These are phyloP conservation scores for Salvelinus alpinus DNA, from an alignment of 2,113 vertebrate genomes.

Conservation along the genomic window DNA sequence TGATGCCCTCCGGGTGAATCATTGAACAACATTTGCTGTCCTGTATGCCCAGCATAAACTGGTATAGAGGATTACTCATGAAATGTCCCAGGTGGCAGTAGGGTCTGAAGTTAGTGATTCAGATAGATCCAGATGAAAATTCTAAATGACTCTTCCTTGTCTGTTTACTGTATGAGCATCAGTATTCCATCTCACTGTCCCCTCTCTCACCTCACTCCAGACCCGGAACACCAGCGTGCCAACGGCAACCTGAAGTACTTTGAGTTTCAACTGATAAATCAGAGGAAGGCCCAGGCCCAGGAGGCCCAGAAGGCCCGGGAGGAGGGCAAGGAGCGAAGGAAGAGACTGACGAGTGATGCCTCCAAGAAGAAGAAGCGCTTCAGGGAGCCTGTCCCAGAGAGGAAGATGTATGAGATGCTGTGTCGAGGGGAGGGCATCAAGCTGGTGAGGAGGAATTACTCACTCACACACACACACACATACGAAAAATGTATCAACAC, in stretches of 20 bases:
- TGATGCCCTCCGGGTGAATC: no score
- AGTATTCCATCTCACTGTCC: no score
- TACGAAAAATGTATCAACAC: no score
- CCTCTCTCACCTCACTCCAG: slow-evolving; percentile 60
- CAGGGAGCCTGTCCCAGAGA: slow-evolving; percentile 84
- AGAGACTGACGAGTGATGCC: slow-evolving; percentile 52
- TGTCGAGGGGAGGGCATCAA: slow-evolving; percentile 93
- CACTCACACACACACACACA: no score
- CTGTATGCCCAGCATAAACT: no score
- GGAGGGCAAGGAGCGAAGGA: slow-evolving; percentile 35
- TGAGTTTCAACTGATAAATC: slow-evolving; percentile 92
- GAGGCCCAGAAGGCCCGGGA: slow-evolving; percentile 48
- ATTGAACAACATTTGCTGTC: no score
- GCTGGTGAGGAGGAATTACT: slow-evolving; percentile 78
- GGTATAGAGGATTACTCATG: no score
- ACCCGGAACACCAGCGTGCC: slow-evolving; percentile 93
- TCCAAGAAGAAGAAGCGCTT: slow-evolving; percentile 69
- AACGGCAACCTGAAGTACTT: slow-evolving; percentile 96
- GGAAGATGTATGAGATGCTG: slow-evolving; percentile 96
- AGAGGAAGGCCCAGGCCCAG: slow-evolving; percentile 71
- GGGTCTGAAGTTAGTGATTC: no score
- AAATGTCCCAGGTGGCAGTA: no score
- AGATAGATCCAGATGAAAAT: no score
- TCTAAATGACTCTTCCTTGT: no score
- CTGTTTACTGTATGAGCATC: no score